phyloP scores from a whole-genome alignment of 2,113 vertebrate species.

The Eolophus roseicapilla region DNA sequence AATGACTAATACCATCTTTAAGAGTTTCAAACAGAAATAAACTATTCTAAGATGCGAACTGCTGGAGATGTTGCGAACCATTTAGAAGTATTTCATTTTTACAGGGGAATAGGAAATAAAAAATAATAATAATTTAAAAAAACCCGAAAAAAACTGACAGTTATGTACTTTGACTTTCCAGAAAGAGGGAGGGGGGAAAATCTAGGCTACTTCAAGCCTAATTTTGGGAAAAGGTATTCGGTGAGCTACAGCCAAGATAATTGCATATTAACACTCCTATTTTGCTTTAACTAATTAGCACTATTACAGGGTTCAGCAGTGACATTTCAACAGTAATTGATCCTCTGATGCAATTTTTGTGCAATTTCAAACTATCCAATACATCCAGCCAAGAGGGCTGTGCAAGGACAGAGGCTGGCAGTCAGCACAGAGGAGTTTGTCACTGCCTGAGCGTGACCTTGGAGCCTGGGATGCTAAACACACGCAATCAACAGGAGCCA shows the following conservation, averaged over 20 bases:
- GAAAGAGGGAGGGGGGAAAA: background rate
- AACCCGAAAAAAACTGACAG: rapidly evolving
- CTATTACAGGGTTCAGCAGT: background rate
- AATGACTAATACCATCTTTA: background rate
- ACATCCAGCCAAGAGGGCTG: background rate
- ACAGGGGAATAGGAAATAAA: background rate
- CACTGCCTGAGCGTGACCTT: background rate
- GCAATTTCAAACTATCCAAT: background rate
- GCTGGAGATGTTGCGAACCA: background rate
- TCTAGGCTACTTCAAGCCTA: background rate
- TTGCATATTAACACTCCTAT: background rate
- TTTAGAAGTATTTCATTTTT: background rate
- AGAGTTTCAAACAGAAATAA: background rate
- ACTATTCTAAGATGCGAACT: background rate
- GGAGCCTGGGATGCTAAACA: background rate
- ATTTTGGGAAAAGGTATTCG: background rate
- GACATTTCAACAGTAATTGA: conserved; percentile 22
- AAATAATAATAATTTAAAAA: background rate
- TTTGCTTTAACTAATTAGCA: conserved; percentile 40
- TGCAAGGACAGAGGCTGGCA: background rate
- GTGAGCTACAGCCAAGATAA: background rate
- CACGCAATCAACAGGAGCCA: background rate
- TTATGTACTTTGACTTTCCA: background rate
- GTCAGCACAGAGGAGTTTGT: background rate
- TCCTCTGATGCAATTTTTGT: conserved; percentile 3